Percentiles rank a stretch among this genome's conserved stretches.
Evolutionary conservation across 2,797 vertebrate species (phyloP).

Genomic region (Thalassophryne amazonica): DNA sequence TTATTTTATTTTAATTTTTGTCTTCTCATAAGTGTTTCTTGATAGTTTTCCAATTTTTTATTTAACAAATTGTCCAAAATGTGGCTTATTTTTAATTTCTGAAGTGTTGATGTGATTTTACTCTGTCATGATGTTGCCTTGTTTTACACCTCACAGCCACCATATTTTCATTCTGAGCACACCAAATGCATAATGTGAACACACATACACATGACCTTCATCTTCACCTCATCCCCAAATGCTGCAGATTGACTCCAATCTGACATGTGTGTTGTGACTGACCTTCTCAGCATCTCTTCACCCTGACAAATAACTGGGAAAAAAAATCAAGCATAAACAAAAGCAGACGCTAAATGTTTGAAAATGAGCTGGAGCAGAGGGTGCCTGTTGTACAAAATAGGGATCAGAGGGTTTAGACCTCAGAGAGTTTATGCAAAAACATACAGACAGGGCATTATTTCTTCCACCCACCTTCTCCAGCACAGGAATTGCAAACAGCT

Average conservation of each 20-base stretch:
- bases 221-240: constrained; percentile 6
- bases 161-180: no score
- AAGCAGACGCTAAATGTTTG: constrained; percentile 6
- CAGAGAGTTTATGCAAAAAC: not conserved
- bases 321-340: constrained; percentile 2
- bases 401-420: no score
- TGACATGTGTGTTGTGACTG: not conserved
- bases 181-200: no score
- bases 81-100: no score
- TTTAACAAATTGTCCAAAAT: no score
- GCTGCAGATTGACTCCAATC: not conserved
- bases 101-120: no score
- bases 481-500: constrained; percentile 65
- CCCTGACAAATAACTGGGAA: not conserved
- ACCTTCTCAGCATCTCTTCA: not conserved
- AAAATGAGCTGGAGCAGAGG: not conserved
- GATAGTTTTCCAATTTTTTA: no score
- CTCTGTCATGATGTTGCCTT: no score
- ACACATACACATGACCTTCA: constrained; percentile 15
- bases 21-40: no score
- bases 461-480: constrained; percentile 29
- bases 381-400: not conserved
- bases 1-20: no score
- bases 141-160: no score
- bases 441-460: constrained; percentile 39